These are phyloP conservation scores for Cantharis lateralis DNA, from an alignment of 2,888 invertebrate genomes.

Conservation along the genomic window DNA sequence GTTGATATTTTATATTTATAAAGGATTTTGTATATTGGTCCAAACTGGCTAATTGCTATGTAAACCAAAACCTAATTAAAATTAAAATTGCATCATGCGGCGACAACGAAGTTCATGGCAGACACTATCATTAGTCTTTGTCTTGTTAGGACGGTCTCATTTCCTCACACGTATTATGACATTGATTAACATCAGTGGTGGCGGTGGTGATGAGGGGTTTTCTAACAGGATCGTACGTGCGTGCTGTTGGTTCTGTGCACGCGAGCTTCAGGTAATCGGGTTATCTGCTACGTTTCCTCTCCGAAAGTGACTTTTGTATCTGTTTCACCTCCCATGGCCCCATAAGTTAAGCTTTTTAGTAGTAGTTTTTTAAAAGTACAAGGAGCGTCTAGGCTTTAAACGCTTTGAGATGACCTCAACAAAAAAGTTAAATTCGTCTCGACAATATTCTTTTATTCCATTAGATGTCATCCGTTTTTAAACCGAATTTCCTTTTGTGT, in stretches of 20 bases:
- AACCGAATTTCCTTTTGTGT: slow-evolving; percentile 19
- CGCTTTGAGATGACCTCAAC: slow-evolving; percentile 9
- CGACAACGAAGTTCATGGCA: slow-evolving; percentile 32
- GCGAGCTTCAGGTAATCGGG: slow-evolving; percentile 30
- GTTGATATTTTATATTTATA: slow-evolving; percentile 1
- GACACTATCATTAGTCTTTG: slow-evolving; percentile 35
- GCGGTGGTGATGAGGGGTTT: slow-evolving; percentile 21
- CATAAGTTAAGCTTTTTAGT: slow-evolving; percentile 25
- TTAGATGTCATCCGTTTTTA: slow-evolving; percentile 15
- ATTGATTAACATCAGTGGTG: slow-evolving; percentile 34
- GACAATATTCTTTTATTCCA: slow-evolving; percentile 1
- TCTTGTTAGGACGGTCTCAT: slow-evolving; percentile 42
- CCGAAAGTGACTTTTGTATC: slow-evolving; percentile 32
- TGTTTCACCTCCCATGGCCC: slow-evolving; percentile 28
- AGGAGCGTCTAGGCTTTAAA: slow-evolving; percentile 23
- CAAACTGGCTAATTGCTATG: slow-evolving; percentile 23
- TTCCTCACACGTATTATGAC: slow-evolving; percentile 42
- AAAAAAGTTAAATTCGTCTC: neutral
- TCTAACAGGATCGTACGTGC: slow-evolving; percentile 30
- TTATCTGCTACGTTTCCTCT: slow-evolving; percentile 32
- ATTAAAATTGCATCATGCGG: slow-evolving; percentile 40
- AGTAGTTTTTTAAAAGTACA: slow-evolving; percentile 10
- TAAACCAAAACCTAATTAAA: slow-evolving; percentile 42
- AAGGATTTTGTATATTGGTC: slow-evolving; percentile 8
- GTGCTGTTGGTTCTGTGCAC: slow-evolving; percentile 29